Conservation (phyloP, 2,797 vertebrate genomes). For the Squalus acanthias region DNA sequence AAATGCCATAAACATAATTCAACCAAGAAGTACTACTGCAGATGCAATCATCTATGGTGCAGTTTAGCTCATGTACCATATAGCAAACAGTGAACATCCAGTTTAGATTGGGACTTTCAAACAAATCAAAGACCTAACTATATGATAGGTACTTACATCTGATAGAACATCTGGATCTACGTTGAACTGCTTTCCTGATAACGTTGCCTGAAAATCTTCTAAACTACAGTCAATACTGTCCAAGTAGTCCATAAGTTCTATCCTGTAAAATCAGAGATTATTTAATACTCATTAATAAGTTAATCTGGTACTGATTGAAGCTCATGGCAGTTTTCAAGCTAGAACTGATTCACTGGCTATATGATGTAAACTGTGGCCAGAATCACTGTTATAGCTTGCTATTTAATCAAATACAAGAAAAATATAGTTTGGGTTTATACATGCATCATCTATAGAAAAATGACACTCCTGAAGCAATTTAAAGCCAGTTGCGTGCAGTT, state of each 20-base stretch:
- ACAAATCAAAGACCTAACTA: not conserved
- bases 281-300: slow-evolving; percentile 41
- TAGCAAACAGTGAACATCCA: not conserved
- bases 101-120: not conserved
- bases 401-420: not conserved
- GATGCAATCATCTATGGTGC: not conserved
- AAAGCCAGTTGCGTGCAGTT: not conserved
- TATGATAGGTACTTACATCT: slow-evolving; percentile 58
- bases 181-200: slow-evolving; percentile 85
- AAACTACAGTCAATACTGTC: slow-evolving; percentile 96
- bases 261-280: slow-evolving; percentile 56
- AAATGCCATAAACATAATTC: not conserved
- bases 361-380: not conserved
- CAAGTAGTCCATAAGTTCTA: slow-evolving; percentile 93
- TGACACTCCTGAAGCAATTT: not conserved
- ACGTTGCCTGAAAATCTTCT: slow-evolving; percentile 93
- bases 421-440: not conserved
- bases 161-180: slow-evolving; percentile 76
- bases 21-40: not conserved
- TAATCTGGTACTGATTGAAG: not conserved
- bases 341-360: not conserved
- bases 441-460: not conserved
- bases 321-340: not conserved
- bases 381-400: not conserved
- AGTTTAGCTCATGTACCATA: not conserved